A percentile compares a stretch with the other conserved stretches of the same genome.
Evolutionary conservation across 2,113 vertebrate genomes (phyloP).

Genomic region (Lutjanus erythropterus): DNA sequence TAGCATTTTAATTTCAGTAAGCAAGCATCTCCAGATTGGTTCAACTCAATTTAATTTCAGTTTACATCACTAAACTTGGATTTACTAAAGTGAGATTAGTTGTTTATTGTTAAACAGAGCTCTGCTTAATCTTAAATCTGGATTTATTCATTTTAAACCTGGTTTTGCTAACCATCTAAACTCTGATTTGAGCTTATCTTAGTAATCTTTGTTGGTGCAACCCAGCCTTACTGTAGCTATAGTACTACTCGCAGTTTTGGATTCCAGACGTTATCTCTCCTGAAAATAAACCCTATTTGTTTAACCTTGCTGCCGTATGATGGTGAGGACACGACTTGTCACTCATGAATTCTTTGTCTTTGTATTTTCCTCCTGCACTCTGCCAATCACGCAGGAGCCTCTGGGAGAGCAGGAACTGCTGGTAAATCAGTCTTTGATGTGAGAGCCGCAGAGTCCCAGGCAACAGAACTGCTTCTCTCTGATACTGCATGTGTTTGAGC

Average conservation of each 20-base stretch:
- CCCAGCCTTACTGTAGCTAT: conserved; percentile 6
- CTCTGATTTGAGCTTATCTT: too few relatives aligned
- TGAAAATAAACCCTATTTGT: conserved; percentile 39
- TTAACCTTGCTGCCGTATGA: conserved; percentile 55
- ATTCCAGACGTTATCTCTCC: background rate
- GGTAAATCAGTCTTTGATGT: conserved; percentile 74
- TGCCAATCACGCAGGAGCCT: conserved; percentile 65
- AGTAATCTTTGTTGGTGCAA: too few relatives aligned
- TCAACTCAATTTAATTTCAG: too few relatives aligned
- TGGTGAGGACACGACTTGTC: conserved; percentile 37
- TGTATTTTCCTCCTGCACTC: conserved; percentile 25
- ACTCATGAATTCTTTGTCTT: conserved; percentile 39
- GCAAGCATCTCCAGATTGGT: too few relatives aligned
- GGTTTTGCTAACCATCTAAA: too few relatives aligned
- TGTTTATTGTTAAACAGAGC: too few relatives aligned
- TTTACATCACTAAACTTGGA: too few relatives aligned
- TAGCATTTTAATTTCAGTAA: too few relatives aligned
- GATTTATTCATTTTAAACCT: too few relatives aligned
- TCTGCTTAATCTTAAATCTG: too few relatives aligned
- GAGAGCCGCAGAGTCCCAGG: conserved; percentile 52
- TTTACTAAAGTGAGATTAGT: too few relatives aligned
- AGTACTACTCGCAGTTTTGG: conserved; percentile 1
- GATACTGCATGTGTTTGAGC: conserved; percentile 62
- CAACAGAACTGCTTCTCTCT: conserved; percentile 59
- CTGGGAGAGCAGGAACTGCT: conserved; percentile 54